Percentiles rank a stretch among this genome's conserved stretches.
Conservation (phyloP, 2,888 invertebrate species). For the Arge pagana region DNA sequence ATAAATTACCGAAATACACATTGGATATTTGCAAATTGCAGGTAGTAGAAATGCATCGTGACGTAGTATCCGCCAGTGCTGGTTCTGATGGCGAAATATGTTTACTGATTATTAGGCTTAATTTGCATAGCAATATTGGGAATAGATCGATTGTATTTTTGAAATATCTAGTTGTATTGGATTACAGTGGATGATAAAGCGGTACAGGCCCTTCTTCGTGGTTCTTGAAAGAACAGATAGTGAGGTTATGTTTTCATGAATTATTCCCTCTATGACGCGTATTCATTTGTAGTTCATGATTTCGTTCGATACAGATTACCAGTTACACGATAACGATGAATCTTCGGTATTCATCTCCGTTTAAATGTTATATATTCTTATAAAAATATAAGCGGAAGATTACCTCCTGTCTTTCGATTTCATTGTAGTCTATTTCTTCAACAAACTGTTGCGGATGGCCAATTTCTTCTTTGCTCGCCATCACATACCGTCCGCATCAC, state of each 20-base stretch:
- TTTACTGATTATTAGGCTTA: too few relatives aligned
- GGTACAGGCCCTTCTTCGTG: too few relatives aligned
- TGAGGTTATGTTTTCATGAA: slow-evolving; percentile 19
- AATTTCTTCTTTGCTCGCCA: slow-evolving; percentile 46
- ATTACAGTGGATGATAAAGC: too few relatives aligned
- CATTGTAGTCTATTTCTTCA: slow-evolving; percentile 78
- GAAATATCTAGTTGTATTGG: too few relatives aligned
- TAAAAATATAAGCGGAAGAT: slow-evolving; percentile 40
- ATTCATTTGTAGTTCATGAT: not conserved
- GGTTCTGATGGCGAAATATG: too few relatives aligned
- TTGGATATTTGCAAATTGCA: too few relatives aligned
- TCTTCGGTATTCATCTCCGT: not conserved
- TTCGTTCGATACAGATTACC: not conserved
- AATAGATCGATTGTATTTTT: too few relatives aligned
- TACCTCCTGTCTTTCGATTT: slow-evolving; percentile 76
- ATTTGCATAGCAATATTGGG: too few relatives aligned
- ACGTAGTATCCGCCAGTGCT: too few relatives aligned
- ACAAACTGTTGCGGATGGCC: slow-evolving; percentile 64
- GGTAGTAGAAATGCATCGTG: too few relatives aligned
- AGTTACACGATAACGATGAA: not conserved
- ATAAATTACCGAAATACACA: too few relatives aligned
- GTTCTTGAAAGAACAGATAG: too few relatives aligned
- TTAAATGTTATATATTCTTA: slow-evolving; percentile 18
- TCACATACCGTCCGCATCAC: slow-evolving; percentile 46
- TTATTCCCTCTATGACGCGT: slow-evolving; percentile 1